Base-by-base conservation (phyloP, 2,888 invertebrate genomes). In the Eilema caniola region DNA sequence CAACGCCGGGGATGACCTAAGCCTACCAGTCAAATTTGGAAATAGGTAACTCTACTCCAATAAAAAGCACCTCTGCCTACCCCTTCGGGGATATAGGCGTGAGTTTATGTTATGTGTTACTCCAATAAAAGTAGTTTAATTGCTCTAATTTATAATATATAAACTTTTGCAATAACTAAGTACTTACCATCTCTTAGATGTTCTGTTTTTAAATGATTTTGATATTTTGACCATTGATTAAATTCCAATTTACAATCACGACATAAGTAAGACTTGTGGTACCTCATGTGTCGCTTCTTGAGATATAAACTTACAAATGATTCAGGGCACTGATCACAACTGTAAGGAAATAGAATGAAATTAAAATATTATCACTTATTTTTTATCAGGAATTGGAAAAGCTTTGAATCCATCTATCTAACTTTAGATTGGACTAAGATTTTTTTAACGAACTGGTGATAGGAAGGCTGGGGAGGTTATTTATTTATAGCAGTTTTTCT, bases 281-380 rank as follows among this genome's bases (percentile, higher is more conserved):
- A 86, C 68, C 86, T 84, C 86, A 93, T 87, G 72, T 97, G 97
- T 61, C 89, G 93, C 53, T 93, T 95, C 68, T 95, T 93, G 16
- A 94, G 95, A 81, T 86, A 89, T 12, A 93, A 82, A 64, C 90
- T 94, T 3, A 92, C 84, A 85, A 96, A 97, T 24, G 92, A 92
- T 74, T 92, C 92, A 0, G 86, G 76, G 77, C 97, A 97, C 25
- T 93, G 86, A 7, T 93, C 88, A 84, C 97, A 97, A 25, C 96
- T 96, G 82, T 73, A 95, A 88, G n/a, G 61, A 62, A 78, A 76
- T 2, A 59, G 10, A 25, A 59, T 59, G 28, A 12, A 59, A 37
- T 37, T 23, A 41, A 37, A 62, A 37, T 41, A 31, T 62, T 16
- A 47, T 47, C 41, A 41, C 16, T 41, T 5, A 20, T 47, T 47